Evolutionary conservation across 2,888 invertebrate species (phyloP), one percentile per base, ranked within the genome.

Genomic region (Hydrotaea diabolus): DNA sequence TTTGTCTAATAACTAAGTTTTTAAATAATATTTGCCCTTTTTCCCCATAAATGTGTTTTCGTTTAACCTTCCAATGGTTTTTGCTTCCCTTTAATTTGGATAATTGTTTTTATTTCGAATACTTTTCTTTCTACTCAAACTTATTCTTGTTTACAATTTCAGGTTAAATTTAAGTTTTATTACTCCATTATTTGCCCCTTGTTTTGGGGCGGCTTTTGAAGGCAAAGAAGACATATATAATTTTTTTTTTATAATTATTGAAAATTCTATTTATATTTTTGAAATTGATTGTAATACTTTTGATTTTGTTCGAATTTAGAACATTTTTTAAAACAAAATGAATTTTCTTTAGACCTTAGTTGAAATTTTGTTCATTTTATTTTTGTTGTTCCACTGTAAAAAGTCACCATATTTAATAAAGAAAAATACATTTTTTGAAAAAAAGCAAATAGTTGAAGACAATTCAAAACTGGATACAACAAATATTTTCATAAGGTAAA

Each of bases 351-450:
- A 49, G 21, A 9, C 66, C 13, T 31, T 11, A 21, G 2, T 43
- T 43, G 23, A 15, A 36, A 59, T 59, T 59, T 59, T 59, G n/a
- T 49, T 49, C 31, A 78, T 49, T 72, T n/a, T 55, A 36, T 77
- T 69, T 79, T 55, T 74, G 57, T 69, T 69, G 71, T 69, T 77
- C 55, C 79, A 74, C 21, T 85, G 79, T 85, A 85, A 77, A 82
- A 82, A 74, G 74, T 74, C 79, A 82, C 77, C 79, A 39, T 82
- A 82, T 77, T 85, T 77, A 80, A 74, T 64, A 79, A 85, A 79
- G 73, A 59, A 69, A 74, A 43, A n/a, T 19, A 43, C 21, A 59
- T 23, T 23, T 59, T 66, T 69, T 13, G 13, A 46, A 8, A 69
- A n/a, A 49, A 15, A n/a, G 2, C 49, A 39, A 31, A 7, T 2